phyloP scores from a whole-genome alignment of 2,888 invertebrate genomes.

The Lasioglossum zephyrum region DNA sequence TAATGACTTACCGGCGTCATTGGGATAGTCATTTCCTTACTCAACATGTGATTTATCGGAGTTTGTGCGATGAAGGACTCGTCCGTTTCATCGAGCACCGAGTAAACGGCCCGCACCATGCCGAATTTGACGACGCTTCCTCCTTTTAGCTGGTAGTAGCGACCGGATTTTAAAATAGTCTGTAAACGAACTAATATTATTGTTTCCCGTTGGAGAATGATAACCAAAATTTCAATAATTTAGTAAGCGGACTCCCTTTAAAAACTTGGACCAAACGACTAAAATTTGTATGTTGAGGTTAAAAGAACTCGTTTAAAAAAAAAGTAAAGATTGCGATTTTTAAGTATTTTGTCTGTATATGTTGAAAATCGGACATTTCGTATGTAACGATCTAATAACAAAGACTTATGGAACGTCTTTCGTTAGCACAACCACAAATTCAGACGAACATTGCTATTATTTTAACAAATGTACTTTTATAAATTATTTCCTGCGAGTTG shows the following conservation, averaged over 20 bases:
- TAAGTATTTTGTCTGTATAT: too few relatives aligned
- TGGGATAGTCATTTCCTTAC: conserved; percentile 48
- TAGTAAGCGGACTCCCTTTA: too few relatives aligned
- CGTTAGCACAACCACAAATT: not conserved
- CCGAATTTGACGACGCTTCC: conserved; percentile 78
- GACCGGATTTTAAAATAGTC: conserved; percentile 74
- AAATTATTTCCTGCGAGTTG: not conserved
- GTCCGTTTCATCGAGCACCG: not conserved
- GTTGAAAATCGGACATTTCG: too few relatives aligned
- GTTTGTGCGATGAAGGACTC: conserved; percentile 65
- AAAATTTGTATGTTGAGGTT: too few relatives aligned
- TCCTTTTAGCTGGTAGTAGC: conserved; percentile 78
- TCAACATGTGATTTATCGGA: conserved; percentile 21
- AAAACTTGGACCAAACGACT: too few relatives aligned
- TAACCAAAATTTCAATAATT: too few relatives aligned
- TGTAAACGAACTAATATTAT: conserved; percentile 56
- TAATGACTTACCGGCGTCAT: conserved; percentile 70
- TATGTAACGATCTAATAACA: too few relatives aligned
- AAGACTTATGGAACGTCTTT: not conserved
- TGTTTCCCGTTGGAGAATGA: too few relatives aligned
- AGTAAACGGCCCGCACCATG: conserved; percentile 71
- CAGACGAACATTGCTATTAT: not conserved
- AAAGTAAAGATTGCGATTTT: too few relatives aligned
- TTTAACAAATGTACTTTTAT: not conserved
- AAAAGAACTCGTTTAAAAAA: too few relatives aligned